Conservation (phyloP, 2,113 vertebrate species). For the Rhineura floridana region DNA sequence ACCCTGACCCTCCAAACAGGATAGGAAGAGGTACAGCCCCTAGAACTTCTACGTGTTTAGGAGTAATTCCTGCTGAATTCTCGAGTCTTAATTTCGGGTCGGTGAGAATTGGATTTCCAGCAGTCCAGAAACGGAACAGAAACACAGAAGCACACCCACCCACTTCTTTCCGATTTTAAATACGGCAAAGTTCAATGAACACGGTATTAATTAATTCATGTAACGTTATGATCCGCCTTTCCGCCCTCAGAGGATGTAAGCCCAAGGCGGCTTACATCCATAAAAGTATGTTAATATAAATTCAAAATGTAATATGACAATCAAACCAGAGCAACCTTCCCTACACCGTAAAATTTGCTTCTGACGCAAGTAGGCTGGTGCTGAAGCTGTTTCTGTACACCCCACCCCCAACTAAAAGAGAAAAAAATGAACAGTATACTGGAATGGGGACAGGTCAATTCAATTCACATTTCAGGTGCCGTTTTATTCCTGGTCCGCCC, state of each 20-base stretch:
- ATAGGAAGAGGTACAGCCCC: no score
- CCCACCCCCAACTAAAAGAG: not conserved
- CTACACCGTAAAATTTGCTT: not conserved
- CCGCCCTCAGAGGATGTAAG: not conserved
- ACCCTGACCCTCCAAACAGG: not conserved
- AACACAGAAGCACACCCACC: rapidly evolving
- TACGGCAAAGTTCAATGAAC: no score
- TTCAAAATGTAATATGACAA: not conserved
- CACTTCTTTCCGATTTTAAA: not conserved
- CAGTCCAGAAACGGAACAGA: no score
- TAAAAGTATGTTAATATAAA: not conserved
- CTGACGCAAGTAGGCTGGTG: no score
- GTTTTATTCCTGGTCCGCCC: not conserved
- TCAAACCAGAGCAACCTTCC: not conserved
- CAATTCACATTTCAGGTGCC: not conserved
- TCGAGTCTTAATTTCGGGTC: not conserved
- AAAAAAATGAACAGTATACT: not conserved
- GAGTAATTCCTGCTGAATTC: not conserved
- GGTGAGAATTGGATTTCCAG: not conserved
- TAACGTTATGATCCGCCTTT: not conserved
- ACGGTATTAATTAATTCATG: not conserved
- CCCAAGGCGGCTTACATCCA: not conserved
- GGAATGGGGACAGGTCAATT: not conserved
- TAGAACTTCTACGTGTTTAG: not conserved
- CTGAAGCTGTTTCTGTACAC: not conserved